phyloP scores from a whole-genome alignment of 2,888 invertebrate species.

The Uloborus plumipes region DNA sequence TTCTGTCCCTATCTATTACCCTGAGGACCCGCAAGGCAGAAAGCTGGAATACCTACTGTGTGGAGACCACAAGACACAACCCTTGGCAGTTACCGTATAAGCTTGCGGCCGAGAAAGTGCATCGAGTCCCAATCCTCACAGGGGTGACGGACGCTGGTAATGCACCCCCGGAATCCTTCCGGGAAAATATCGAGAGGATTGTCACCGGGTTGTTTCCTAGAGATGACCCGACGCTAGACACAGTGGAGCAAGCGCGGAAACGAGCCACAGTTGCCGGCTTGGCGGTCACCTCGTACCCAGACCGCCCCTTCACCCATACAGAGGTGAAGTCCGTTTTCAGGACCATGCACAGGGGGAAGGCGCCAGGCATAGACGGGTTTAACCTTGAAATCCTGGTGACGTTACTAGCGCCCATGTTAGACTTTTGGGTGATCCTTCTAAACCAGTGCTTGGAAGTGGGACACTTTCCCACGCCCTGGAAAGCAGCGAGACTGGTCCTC shows the following conservation, averaged over 20 bases:
- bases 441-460: not conserved
- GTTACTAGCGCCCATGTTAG: not conserved
- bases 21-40: not conserved
- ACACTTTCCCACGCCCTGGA: slow-evolving; percentile 8
- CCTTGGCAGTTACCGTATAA: not conserved
- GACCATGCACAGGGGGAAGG: not conserved
- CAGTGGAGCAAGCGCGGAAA: not conserved
- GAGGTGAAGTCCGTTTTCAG: not conserved
- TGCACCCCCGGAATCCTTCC: not conserved
- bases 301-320: not conserved
- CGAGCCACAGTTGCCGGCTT: not conserved
- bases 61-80: not conserved
- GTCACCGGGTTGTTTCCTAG: not conserved
- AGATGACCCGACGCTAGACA: not conserved
- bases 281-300: not conserved
- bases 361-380: not conserved
- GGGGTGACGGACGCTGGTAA: not conserved
- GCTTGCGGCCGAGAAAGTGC: not conserved
- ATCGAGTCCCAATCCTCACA: not conserved
- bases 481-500: not conserved
- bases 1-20: too few relatives aligned
- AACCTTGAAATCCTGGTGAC: not conserved
- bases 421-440: not conserved
- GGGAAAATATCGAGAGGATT: not conserved
- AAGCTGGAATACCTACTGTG: not conserved